phyloP scores from a whole-genome alignment of 2,888 invertebrate genomes.

The Exocentrus adspersus region DNA sequence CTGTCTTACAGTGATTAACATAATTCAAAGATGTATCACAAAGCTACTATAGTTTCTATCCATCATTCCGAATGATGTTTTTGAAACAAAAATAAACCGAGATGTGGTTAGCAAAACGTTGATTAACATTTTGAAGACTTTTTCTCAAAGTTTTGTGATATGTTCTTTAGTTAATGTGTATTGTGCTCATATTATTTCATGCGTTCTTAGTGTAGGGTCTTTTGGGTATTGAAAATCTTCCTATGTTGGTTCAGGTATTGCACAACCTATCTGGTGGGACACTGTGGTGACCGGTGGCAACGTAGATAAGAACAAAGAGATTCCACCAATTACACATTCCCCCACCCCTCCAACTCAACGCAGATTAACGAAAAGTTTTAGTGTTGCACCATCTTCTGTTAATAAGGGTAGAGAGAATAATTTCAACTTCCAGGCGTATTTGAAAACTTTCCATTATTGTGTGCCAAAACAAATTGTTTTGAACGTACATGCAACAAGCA shows the following conservation, averaged over 20 bases:
- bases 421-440: conserved; percentile 14
- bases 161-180: conserved; percentile 5
- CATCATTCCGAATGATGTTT: too few relatives aligned
- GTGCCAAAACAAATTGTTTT: too few relatives aligned
- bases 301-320: conserved; percentile 62
- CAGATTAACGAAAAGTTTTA: conserved; percentile 91
- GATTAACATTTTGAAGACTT: too few relatives aligned
- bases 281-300: conserved; percentile 62
- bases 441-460: too few relatives aligned
- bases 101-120: too few relatives aligned
- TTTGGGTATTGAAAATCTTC: conserved; percentile 30
- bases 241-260: conserved; percentile 60
- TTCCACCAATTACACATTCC: conserved; percentile 65
- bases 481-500: too few relatives aligned
- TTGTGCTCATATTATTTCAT: conserved; percentile 6
- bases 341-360: conserved; percentile 88
- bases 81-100: too few relatives aligned
- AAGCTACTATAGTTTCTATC: too few relatives aligned
- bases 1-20: conserved; percentile 13
- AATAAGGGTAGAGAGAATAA: conserved; percentile 66
- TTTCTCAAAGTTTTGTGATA: background rate
- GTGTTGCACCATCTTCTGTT: conserved; percentile 80
- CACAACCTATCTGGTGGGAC: conserved; percentile 66
- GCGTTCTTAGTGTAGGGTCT: conserved; percentile 10
- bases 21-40: background rate